phyloP scores from a whole-genome alignment of 2,113 vertebrate genomes.

The Takifugu flavidus region DNA sequence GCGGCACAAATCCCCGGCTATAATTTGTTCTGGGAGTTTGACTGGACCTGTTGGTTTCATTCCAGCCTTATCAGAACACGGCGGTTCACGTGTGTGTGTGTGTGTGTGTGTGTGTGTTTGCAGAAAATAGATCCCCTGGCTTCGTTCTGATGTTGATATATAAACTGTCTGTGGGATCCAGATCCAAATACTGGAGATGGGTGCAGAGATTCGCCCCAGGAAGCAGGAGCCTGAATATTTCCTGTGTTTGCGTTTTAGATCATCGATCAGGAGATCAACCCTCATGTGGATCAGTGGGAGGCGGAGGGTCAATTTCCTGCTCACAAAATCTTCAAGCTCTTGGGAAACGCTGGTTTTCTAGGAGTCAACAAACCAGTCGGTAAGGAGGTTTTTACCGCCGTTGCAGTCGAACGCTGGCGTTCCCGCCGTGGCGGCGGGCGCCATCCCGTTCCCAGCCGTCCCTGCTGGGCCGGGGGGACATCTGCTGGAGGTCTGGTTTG shows the following conservation, averaged over 20 bases:
- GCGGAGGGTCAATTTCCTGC: constrained; percentile 80
- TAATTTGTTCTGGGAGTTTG: background rate
- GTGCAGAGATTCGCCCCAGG: too few relatives aligned
- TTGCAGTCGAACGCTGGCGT: too few relatives aligned
- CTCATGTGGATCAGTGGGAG: constrained; percentile 82
- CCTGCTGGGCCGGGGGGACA: background rate
- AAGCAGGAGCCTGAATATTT: background rate
- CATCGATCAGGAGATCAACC: constrained; percentile 84
- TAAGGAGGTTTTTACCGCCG: constrained; percentile 33
- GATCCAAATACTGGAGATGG: too few relatives aligned
- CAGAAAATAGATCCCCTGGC: background rate
- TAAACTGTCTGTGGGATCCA: background rate
- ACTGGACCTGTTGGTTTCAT: background rate
- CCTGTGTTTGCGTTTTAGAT: constrained; percentile 65
- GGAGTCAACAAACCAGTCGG: constrained; percentile 80
- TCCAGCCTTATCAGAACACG: background rate
- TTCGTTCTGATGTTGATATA: background rate
- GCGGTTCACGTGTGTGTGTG: background rate
- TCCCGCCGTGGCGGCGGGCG: too few relatives aligned
- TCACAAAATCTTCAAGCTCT: constrained; percentile 80
- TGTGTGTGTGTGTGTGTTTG: background rate
- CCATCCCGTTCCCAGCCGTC: constrained; percentile 22
- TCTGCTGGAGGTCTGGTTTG: background rate
- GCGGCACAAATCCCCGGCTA: background rate
- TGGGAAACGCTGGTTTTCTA: constrained; percentile 80